A percentile compares a stretch with the other conserved stretches of the same genome.
These are phyloP conservation scores for Saccostrea echinata DNA, from an alignment of 1,140 invertebrate species.

Conservation along the genomic window DNA sequence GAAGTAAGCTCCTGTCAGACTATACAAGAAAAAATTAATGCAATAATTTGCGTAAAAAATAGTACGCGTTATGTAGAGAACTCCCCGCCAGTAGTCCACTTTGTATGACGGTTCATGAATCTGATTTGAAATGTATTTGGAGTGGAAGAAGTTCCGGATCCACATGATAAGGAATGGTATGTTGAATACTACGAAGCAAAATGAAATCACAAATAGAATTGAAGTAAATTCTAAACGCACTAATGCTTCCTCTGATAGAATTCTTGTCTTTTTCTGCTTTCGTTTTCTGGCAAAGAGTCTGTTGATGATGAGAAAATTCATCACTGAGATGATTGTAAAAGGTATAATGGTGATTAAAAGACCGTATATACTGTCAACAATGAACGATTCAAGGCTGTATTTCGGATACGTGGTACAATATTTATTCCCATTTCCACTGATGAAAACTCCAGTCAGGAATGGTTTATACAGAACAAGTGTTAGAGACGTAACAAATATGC, in stretches of 20 bases:
- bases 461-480: slow-evolving; percentile 57
- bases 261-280: slow-evolving; percentile 44
- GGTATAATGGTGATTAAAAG: slow-evolving; percentile 67
- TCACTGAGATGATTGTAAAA: slow-evolving; percentile 62
- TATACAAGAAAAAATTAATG: slow-evolving; percentile 74
- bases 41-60: slow-evolving; percentile 75
- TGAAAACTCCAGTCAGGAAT: slow-evolving; percentile 52
- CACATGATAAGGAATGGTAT: slow-evolving; percentile 69
- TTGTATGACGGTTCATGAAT: background rate
- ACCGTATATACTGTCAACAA: slow-evolving; percentile 67
- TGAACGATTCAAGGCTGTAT: slow-evolving; percentile 59
- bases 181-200: slow-evolving; percentile 69
- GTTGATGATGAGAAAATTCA: slow-evolving; percentile 67
- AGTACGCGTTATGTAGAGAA: slow-evolving; percentile 65
- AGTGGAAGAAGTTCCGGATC: slow-evolving; percentile 60
- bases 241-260: slow-evolving; percentile 56
- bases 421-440: slow-evolving; percentile 31
- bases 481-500: slow-evolving; percentile 39
- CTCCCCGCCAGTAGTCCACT: slow-evolving; percentile 60
- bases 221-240: slow-evolving; percentile 64
- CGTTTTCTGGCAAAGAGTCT: slow-evolving; percentile 60
- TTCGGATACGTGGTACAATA: slow-evolving; percentile 57
- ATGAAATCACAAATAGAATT: slow-evolving; percentile 67
- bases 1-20: slow-evolving; percentile 71
- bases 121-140: slow-evolving; percentile 46